A percentile compares a stretch with the other conserved stretches of the same genome.
Evolutionary conservation across 1,140 invertebrate genomes (phyloP).

Genomic region (Drosophila funebris): DNA sequence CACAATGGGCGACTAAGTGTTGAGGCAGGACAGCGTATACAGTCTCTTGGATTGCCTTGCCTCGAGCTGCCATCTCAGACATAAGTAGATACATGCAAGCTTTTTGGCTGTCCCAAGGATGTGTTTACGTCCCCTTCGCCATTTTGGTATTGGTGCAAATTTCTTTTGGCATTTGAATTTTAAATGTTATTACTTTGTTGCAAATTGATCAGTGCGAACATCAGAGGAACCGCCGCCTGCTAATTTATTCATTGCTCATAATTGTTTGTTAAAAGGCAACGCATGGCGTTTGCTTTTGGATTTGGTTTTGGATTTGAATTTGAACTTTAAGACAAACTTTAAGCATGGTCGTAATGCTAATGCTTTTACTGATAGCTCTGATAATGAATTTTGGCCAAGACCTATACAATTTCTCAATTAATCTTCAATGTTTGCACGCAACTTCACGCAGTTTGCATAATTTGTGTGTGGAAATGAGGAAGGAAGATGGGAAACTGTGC

Average conservation of each 20-base stretch:
- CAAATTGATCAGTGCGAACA: slow-evolving; percentile 72
- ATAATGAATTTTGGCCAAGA: slow-evolving; percentile 16
- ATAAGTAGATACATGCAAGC: slow-evolving; percentile 46
- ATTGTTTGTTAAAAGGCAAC: slow-evolving; percentile 71
- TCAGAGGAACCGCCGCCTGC: slow-evolving; percentile 36
- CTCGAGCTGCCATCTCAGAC: neutral
- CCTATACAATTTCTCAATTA: slow-evolving; percentile 39
- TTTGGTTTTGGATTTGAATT: neutral
- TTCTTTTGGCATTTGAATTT: slow-evolving; percentile 72
- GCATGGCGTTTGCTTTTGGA: slow-evolving; percentile 2
- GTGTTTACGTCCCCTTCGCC: neutral
- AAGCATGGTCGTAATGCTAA: neutral
- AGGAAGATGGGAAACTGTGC: slow-evolving; percentile 18
- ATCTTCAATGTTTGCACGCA: slow-evolving; percentile 41
- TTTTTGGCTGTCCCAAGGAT: slow-evolving; percentile 1
- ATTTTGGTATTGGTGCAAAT: slow-evolving; percentile 11
- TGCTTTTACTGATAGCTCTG: slow-evolving; percentile 2
- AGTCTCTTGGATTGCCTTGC: neutral
- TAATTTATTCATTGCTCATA: slow-evolving; percentile 81
- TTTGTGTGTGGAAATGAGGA: neutral
- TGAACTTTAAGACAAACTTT: slow-evolving; percentile 22
- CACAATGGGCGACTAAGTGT: slow-evolving; percentile 66
- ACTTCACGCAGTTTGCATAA: slow-evolving; percentile 40
- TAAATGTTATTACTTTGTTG: slow-evolving; percentile 77
- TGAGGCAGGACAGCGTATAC: slow-evolving; percentile 4